phyloP scores from a whole-genome alignment of 2,888 invertebrate genomes.

The Allophyes oxyacanthae region DNA sequence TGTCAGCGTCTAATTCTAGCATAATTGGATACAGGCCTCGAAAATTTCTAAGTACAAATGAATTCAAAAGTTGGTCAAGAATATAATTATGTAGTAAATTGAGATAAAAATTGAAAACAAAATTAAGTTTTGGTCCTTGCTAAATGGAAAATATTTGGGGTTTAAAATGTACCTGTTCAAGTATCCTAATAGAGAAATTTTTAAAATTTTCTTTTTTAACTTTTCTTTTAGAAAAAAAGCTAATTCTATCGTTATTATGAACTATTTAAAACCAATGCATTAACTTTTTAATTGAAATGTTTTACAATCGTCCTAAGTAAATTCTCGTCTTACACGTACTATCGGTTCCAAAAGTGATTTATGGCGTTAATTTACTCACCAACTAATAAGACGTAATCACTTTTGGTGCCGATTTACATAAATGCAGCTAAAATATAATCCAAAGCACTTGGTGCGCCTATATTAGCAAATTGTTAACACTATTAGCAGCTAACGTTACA shows the following conservation, averaged over 20 bases:
- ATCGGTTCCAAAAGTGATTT: conserved; percentile 48
- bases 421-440: conserved; percentile 52
- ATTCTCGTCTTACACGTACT: conserved; percentile 41
- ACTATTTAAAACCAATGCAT: conserved; percentile 55
- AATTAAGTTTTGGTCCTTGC: conserved; percentile 76
- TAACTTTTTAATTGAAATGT: conserved; percentile 55
- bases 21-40: conserved; percentile 74
- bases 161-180: conserved; percentile 61
- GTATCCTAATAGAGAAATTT: conserved; percentile 61
- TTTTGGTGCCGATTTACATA: conserved; percentile 41
- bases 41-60: conserved; percentile 74
- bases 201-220: conserved; percentile 61
- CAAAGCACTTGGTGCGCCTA: conserved; percentile 65
- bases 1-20: conserved; percentile 73
- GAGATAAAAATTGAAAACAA: conserved; percentile 62
- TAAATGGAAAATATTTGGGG: conserved; percentile 67
- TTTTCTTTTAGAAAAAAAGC: conserved; percentile 63
- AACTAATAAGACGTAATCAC: conserved; percentile 26
- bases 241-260: conserved; percentile 61
- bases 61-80: conserved; percentile 79
- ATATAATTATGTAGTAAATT: conserved; percentile 65
- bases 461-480: conserved; percentile 52
- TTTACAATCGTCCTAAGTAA: conserved; percentile 47
- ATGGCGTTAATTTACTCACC: conserved; percentile 21
- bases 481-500: conserved; percentile 61